Conservation (phyloP, 2,888 invertebrate genomes). For the Synergus itoensis region DNA sequence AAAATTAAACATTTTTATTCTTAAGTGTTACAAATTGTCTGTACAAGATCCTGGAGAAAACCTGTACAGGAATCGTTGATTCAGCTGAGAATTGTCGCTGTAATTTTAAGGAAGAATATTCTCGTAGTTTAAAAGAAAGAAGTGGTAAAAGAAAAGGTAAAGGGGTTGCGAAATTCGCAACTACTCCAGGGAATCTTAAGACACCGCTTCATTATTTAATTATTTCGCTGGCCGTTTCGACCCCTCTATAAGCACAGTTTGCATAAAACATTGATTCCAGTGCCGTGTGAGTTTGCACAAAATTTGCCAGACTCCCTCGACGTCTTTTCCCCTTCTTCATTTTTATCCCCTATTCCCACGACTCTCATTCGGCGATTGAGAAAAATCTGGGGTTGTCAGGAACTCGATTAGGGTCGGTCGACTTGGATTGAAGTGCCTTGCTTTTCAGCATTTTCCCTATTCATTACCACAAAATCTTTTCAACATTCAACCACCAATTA, state of each 20-base stretch:
- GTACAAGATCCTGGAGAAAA: too few species aligned
- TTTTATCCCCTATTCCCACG: slow-evolving; percentile 1
- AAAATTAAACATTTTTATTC: too few species aligned
- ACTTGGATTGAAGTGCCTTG: slow-evolving; percentile 1
- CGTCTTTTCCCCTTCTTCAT: not conserved
- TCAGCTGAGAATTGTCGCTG: not conserved
- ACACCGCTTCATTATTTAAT: slow-evolving; percentile 31
- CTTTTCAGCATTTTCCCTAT: slow-evolving; percentile 9
- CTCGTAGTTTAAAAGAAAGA: not conserved
- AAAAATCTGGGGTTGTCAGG: slow-evolving; percentile 31
- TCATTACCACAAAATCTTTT: slow-evolving; percentile 7
- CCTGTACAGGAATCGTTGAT: too few species aligned
- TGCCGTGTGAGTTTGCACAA: slow-evolving; percentile 34
- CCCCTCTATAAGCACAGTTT: slow-evolving; percentile 20
- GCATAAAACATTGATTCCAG: slow-evolving; percentile 26
- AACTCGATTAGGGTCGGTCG: slow-evolving; percentile 19
- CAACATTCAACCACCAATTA: not conserved
- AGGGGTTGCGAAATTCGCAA: slow-evolving; percentile 5
- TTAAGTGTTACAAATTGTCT: too few species aligned
- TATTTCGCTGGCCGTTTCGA: slow-evolving; percentile 16
- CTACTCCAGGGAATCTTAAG: slow-evolving; percentile 19
- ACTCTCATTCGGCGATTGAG: slow-evolving; percentile 16
- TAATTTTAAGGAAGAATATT: not conserved
- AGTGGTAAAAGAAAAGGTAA: not conserved
- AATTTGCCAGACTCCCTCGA: slow-evolving; percentile 20